Base-by-base conservation (phyloP, 2,888 invertebrate genomes). In the Nomada flava region DNA sequence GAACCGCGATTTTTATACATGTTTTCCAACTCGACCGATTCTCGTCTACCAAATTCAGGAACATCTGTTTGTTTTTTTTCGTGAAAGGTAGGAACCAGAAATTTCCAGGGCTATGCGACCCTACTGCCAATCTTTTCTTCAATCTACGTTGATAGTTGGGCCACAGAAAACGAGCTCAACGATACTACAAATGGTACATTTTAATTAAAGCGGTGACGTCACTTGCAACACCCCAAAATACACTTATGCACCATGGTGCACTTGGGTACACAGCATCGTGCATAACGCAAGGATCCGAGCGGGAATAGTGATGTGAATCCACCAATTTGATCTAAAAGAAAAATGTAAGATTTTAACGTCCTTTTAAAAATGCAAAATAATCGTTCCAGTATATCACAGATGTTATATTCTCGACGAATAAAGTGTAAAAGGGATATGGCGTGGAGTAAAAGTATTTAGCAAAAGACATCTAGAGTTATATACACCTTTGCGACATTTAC, bases 191-290 rank as follows among this genome's bases (percentile, higher is more conserved):
- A 76, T 65, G 50, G 76, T 79, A 70, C 50, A 79, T 74, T 76
- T 84, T 80, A 84, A 80, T 84, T 84, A 75, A 80, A 77, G 29
- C 75, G 64, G 80, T 84, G 84, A 84, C 80, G 84, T 84, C 72
- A 83, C 83, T 75, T 69, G 69, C 44, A 65, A 79, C 59, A 73
- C 15, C 73, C 63, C 70, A 76, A 84, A 76, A 76, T 74, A 79
- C 68, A 65, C 59, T 63, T 20, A 70, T 50, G 73, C 36, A 63
- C 63, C 52, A 36, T 26, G 23, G 18, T 23, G 47, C 65, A 23
- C 10, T 11, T n/a, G 42, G 42, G 50, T 59, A 42, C 29, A 13
- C 42, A 11, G 20, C 18, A 29, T 36, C 53, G 23, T 23, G 18
- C 44, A 13, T 13, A 57, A 60, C 11, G 20, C 10, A 36, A 36